Evolutionary conservation across 2,797 vertebrate genomes (phyloP).

Genomic region (Pelobates cultripes): DNA sequence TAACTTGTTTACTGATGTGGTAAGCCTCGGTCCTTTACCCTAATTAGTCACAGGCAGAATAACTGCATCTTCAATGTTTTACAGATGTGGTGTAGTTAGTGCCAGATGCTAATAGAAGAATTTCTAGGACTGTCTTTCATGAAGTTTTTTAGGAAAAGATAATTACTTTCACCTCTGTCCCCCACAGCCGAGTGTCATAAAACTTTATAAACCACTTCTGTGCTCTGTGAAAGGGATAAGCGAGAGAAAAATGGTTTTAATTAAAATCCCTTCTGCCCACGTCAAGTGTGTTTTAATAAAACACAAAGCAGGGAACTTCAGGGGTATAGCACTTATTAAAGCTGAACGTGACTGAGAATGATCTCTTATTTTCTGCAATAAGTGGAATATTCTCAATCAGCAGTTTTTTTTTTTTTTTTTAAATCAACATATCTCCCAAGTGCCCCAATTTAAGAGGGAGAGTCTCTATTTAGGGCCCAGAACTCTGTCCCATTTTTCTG

Average conservation of each 20-base stretch:
- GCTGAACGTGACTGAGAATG: no score
- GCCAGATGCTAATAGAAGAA: not conserved
- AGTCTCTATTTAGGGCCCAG: no score
- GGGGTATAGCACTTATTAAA: no score
- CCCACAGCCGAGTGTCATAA: not conserved
- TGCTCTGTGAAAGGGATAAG: constrained; percentile 2
- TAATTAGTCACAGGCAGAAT: constrained; percentile 3
- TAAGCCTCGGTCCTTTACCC: not conserved
- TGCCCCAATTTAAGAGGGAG: no score
- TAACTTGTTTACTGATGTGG: constrained; percentile 7
- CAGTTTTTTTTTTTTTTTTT: no score
- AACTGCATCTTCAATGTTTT: not conserved
- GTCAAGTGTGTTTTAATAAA: constrained; percentile 6
- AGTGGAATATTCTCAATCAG: no score
- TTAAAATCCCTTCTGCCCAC: constrained; percentile 2
- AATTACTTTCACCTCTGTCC: constrained; percentile 8
- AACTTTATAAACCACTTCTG: not conserved
- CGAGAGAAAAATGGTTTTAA: constrained; percentile 8
- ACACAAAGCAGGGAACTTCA: not conserved
- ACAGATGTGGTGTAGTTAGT: constrained; percentile 4
- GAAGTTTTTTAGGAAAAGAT: not conserved
- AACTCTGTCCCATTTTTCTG: no score
- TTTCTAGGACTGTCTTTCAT: not conserved
- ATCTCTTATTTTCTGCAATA: no score
- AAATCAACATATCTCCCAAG: no score